These are phyloP conservation scores for Rhinatrema bivittatum DNA, from an alignment of 2,797 vertebrate species.

Conservation along the genomic window DNA sequence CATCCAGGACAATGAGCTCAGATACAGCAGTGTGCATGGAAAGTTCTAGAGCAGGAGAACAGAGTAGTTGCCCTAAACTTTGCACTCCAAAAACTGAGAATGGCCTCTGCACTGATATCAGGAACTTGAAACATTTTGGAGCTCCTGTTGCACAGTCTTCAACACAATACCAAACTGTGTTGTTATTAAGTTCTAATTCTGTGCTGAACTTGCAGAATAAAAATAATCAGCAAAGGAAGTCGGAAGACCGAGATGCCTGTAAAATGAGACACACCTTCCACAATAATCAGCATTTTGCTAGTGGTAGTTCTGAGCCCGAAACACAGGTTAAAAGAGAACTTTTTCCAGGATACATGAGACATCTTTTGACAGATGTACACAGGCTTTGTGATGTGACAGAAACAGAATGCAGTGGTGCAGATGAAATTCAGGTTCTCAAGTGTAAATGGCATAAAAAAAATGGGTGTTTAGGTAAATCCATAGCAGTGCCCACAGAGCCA, in stretches of 20 bases:
- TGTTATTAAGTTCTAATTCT: constrained; percentile 59
- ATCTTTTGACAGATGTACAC: constrained; percentile 28
- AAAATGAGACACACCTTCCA: constrained; percentile 43
- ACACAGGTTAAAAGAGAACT: constrained; percentile 40
- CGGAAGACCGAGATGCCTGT: constrained; percentile 33
- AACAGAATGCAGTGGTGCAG: constrained; percentile 31
- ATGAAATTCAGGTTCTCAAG: constrained; percentile 45
- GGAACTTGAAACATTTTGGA: constrained; percentile 52
- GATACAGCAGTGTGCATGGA: constrained; percentile 50
- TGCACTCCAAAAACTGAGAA: constrained; percentile 38
- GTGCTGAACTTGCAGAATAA: constrained; percentile 44
- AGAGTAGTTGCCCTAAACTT: constrained; percentile 57
- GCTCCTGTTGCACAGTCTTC: constrained; percentile 53
- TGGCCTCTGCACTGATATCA: constrained; percentile 48
- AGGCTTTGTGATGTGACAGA: constrained; percentile 39
- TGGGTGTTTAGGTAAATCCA: constrained; percentile 42
- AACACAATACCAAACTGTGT: constrained; percentile 51
- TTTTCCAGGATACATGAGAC: constrained; percentile 31
- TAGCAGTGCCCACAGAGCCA: constrained; percentile 36
- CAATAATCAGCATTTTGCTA: constrained; percentile 41
- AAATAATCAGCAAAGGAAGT: constrained; percentile 34
- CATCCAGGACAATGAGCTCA: constrained; percentile 59
- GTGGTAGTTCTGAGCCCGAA: constrained; percentile 37
- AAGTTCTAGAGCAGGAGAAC: constrained; percentile 59
- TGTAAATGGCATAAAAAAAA: constrained; percentile 46